A percentile compares a stretch with the other conserved stretches of the same genome.
These are phyloP conservation scores for Xestobium rufovillosum DNA, from an alignment of 2,888 invertebrate genomes.

Conservation along the genomic window DNA sequence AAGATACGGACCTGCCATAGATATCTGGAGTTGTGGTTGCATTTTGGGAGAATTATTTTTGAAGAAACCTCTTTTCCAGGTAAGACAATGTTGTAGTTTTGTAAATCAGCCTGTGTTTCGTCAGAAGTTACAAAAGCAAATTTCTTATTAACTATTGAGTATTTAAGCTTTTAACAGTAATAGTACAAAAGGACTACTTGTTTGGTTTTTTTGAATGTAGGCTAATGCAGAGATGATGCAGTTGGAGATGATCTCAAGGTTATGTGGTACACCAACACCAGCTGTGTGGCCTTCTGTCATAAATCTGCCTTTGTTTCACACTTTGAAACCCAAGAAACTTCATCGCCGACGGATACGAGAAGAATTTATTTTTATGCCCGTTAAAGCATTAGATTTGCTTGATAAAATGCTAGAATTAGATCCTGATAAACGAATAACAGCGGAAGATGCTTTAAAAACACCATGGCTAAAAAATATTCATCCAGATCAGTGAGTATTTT, in stretches of 20 bases:
- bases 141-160: conserved; percentile 3
- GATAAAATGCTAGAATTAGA: conserved; percentile 96
- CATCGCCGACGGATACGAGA: conserved; percentile 85
- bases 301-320: conserved; percentile 84
- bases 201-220: conserved; percentile 42
- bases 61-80: conserved; percentile 93
- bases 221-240: conserved; percentile 91
- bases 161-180: too few species aligned
- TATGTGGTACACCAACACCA: conserved; percentile 94
- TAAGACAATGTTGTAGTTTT: conserved; percentile 39
- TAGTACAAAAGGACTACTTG: too few species aligned
- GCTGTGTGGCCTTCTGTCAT: conserved; percentile 97
- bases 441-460: conserved; percentile 87
- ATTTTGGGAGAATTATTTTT: conserved; percentile 96
- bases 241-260: conserved; percentile 84
- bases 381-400: conserved; percentile 78
- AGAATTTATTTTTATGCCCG: conserved; percentile 89
- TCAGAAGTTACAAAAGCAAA: neutral
- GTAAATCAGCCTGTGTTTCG: neutral
- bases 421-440: conserved; percentile 87
- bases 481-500: conserved; percentile 71
- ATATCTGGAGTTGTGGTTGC: conserved; percentile 99
- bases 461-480: conserved; percentile 88
- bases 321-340: conserved; percentile 83
- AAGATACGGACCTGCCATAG: conserved; percentile 93